Percentiles rank a stretch among this genome's conserved stretches.
Conservation (phyloP, 2,888 invertebrate genomes). For the Drosophila longiperda region DNA sequence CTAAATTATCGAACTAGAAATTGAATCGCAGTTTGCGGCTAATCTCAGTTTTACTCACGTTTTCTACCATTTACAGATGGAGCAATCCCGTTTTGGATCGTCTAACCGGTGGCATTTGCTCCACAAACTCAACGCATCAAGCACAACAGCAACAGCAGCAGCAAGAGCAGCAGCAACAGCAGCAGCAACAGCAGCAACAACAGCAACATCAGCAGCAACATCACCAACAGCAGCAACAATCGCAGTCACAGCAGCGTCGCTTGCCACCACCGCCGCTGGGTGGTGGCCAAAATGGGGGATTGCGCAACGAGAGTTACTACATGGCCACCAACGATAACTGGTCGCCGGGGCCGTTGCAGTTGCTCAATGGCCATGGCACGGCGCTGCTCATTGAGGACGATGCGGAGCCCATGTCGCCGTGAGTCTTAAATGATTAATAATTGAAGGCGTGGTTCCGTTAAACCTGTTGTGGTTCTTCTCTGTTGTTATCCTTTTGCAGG, state of each 20-base stretch:
- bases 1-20: not conserved
- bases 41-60: not conserved
- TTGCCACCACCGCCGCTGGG: conserved; percentile 40
- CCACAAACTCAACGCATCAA: conserved; percentile 82
- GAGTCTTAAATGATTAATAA: conserved; percentile 52
- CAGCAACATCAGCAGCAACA: conserved; percentile 26
- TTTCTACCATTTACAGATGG: conserved; percentile 74
- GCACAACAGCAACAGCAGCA: conserved; percentile 76
- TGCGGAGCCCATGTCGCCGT: conserved; percentile 85
- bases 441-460: not conserved
- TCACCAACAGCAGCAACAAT: conserved; percentile 28
- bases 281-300: conserved; percentile 55
- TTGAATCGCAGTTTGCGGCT: not conserved
- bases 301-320: conserved; percentile 96
- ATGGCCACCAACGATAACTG: conserved; percentile 90
- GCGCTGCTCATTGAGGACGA: conserved; percentile 89
- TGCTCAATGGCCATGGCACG: conserved; percentile 80
- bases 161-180: conserved; percentile 16
- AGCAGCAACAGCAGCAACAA: conserved; percentile 23
- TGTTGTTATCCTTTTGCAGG: conserved; percentile 50
- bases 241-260: conserved; percentile 42
- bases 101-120: conserved; percentile 89
- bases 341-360: conserved; percentile 85
- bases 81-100: conserved; percentile 95
- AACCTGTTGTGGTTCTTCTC: not conserved